Evolutionary conservation across 2,797 vertebrate species (phyloP).

Genomic region (Etheostoma perlongum): DNA sequence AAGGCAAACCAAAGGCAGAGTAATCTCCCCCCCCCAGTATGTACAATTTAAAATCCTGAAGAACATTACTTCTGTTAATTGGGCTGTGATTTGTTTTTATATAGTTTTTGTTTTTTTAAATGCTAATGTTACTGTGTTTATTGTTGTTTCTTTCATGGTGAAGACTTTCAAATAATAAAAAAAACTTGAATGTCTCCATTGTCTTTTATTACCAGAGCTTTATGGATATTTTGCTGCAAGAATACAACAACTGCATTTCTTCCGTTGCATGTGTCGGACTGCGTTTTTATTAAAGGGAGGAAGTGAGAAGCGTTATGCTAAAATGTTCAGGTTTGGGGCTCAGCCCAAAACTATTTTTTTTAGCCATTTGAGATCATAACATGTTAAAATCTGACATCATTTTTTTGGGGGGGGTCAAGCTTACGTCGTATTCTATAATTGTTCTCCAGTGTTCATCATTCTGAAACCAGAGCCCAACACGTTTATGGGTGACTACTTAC

Average conservation of each 20-base stretch:
- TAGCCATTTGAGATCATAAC: too few relatives aligned
- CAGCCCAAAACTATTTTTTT: too few relatives aligned
- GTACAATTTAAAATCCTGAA: conserved; percentile 21
- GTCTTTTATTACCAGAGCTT: conserved; percentile 8
- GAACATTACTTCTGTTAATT: background rate
- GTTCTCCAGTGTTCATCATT: too few relatives aligned
- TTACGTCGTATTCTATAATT: too few relatives aligned
- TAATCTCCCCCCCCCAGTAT: background rate
- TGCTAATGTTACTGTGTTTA: conserved; percentile 39
- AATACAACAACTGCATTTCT: too few relatives aligned
- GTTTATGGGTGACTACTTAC: too few relatives aligned
- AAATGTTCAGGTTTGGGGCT: too few relatives aligned
- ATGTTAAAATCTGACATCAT: too few relatives aligned
- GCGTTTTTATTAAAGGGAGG: background rate
- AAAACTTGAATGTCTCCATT: background rate
- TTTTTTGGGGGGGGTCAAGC: too few relatives aligned
- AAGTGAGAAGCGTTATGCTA: background rate
- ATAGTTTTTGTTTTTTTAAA: conserved; percentile 26
- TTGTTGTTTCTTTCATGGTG: conserved; percentile 49
- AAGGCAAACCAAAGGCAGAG: conserved; percentile 2
- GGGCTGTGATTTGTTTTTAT: conserved; percentile 49
- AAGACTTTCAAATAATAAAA: conserved; percentile 71
- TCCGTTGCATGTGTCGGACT: background rate
- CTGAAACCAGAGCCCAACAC: too few relatives aligned
- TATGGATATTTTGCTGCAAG: background rate